A percentile compares a stretch with the other conserved stretches of the same genome.
phyloP scores from a whole-genome alignment of 2,888 invertebrate genomes.

The Stenoptilia bipunctidactyla region DNA sequence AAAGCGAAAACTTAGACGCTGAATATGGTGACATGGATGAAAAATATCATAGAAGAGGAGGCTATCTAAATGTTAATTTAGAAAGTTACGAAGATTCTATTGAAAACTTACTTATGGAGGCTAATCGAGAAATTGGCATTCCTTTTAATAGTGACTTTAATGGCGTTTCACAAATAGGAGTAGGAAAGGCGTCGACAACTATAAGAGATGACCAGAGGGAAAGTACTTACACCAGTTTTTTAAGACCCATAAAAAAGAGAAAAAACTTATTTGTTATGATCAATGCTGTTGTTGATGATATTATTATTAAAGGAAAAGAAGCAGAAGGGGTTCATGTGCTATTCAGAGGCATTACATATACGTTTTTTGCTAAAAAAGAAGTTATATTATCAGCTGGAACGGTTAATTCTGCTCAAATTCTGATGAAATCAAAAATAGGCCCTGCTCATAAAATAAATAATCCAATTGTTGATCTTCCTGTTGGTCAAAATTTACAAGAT shows the following conservation, averaged over 20 bases:
- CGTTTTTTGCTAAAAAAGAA: constrained; percentile 42
- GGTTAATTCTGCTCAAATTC: constrained; percentile 70
- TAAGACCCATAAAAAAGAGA: constrained; percentile 22
- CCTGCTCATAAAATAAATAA: constrained; percentile 31
- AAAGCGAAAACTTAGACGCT: constrained; percentile 19
- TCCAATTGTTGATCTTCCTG: constrained; percentile 36
- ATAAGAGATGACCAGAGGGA: constrained; percentile 17
- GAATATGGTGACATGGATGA: background rate
- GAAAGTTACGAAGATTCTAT: background rate
- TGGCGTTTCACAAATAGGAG: constrained; percentile 15
- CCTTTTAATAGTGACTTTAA: constrained; percentile 6
- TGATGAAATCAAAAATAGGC: constrained; percentile 71
- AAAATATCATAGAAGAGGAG: background rate
- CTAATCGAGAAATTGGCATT: constrained; percentile 9
- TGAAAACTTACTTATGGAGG: constrained; percentile 8
- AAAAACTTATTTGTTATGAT: constrained; percentile 26
- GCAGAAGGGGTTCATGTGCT: background rate
- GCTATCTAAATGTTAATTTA: constrained; percentile 4
- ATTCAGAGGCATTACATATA: constrained; percentile 15
- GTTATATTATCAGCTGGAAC: constrained; percentile 70
- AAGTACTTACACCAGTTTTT: constrained; percentile 30
- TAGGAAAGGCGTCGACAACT: constrained; percentile 17
- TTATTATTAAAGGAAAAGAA: constrained; percentile 20
- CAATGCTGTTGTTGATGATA: constrained; percentile 22
- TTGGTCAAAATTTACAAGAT: constrained; percentile 49